phyloP scores from a whole-genome alignment of 2,888 invertebrate genomes.

The Chrysodeixis includens region DNA sequence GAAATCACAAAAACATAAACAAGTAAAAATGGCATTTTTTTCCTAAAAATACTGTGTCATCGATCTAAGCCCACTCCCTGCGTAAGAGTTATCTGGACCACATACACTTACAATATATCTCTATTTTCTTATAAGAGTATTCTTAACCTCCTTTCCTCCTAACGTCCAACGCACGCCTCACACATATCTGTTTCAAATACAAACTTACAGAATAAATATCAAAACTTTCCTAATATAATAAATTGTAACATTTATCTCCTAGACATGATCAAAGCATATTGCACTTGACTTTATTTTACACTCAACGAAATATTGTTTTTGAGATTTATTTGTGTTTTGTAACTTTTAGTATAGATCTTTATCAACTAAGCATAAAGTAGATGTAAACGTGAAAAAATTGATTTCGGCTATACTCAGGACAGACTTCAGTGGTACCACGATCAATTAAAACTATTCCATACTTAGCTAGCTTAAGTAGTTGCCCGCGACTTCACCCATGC shows the following conservation, averaged over 20 bases:
- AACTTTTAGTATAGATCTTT: conserved; percentile 2
- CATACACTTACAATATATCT: background rate
- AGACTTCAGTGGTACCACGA: too few species aligned
- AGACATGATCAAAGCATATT: background rate
- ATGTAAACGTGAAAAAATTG: too few species aligned
- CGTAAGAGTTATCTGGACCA: background rate
- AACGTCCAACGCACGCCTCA: background rate
- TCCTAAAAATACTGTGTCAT: too few species aligned
- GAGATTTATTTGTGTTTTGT: background rate
- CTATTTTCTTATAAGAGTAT: background rate
- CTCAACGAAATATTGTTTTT: background rate
- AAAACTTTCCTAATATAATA: conserved; percentile 1
- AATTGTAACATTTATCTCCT: conserved; percentile 4
- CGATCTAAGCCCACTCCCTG: too few species aligned
- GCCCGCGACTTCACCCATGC: too few species aligned
- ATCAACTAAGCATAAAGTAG: too few species aligned
- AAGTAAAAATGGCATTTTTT: too few species aligned
- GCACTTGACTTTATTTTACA: conserved; percentile 5
- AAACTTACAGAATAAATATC: conserved; percentile 1
- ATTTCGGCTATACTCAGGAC: too few species aligned
- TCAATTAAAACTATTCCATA: too few species aligned
- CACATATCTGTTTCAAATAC: background rate
- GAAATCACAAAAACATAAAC: too few species aligned
- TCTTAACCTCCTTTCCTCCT: background rate
- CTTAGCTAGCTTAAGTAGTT: too few species aligned